Base-by-base conservation (phyloP, 2,797 vertebrate genomes). In the Centropyge bicolor region DNA sequence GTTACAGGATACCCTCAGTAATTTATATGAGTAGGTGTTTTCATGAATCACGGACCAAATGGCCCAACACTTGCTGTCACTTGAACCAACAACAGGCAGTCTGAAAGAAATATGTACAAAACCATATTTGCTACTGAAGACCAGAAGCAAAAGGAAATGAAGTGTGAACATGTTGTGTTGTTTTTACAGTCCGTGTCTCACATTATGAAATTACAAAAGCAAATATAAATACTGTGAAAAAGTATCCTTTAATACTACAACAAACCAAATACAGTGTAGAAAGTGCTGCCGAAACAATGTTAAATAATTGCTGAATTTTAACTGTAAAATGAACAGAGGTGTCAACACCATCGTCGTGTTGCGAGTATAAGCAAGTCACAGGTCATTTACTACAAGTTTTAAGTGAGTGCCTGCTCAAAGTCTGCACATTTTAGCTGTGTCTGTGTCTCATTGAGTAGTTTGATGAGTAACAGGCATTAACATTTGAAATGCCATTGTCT, bases 401-500 rank as follows among this genome's bases (percentile, higher is more conserved):
- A n/a, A 72, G 41, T 54, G 19, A 72, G 36, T 43, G 6, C 13
- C 9, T 8, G 35, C 8, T 74, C 5, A 57, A 70, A 64, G 8
- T 55, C 22, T 43, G 9, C 4, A 31, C 27, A 31, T 8, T 43
- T 17, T 20, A 6, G 3, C 14, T 14, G 27, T 5, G 14, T 45
- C 19, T 48, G 6, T 6, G 8, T 24, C 24, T 4, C 3, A n/a
- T n/a, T 9, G 35, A 73, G n/a, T 55, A 41, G 46, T 54, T 70
- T 51, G 57, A 60, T 80, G 75, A 77, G 31, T 71, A 70, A 82
- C 57, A 61, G 38, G 31, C 66, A 60, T 54, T 24, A 65, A 71
- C 62, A 51, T 87, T 82, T 68, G 57, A 80, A 81, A 68, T 0
- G 16, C 19, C 11, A 31, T 40, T 75, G 27, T 80, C 73, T 77